Percentiles rank a stretch among this genome's conserved stretches.
Evolutionary conservation across 2,797 vertebrate genomes (phyloP).

Genomic region (Atherinosoma microstoma): DNA sequence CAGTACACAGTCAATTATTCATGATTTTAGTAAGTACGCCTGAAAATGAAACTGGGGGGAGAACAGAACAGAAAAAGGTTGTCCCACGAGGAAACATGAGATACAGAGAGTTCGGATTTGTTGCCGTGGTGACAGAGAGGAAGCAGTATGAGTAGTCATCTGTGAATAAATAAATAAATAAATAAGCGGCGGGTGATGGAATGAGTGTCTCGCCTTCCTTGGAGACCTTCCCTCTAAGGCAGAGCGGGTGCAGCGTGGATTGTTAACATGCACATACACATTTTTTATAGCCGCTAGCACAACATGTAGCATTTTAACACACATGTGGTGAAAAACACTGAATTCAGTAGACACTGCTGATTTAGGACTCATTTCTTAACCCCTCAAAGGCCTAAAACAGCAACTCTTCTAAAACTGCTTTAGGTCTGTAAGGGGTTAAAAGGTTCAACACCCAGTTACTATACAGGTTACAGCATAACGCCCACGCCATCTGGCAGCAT

Average conservation of each 20-base stretch:
- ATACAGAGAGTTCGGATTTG: slow-evolving; percentile 42
- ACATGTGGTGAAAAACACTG: slow-evolving; percentile 11
- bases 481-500: slow-evolving; percentile 16
- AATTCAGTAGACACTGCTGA: slow-evolving; percentile 18
- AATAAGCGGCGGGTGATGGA: slow-evolving; percentile 49
- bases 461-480: slow-evolving; percentile 14
- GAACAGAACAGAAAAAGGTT: slow-evolving; percentile 19
- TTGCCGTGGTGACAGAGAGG: slow-evolving; percentile 53
- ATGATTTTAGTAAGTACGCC: slow-evolving; percentile 27
- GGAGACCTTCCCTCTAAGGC: slow-evolving; percentile 46
- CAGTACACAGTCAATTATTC: slow-evolving; percentile 52
- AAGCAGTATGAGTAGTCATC: slow-evolving; percentile 15
- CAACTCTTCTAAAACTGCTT: too few relatives aligned
- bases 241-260: slow-evolving; percentile 46
- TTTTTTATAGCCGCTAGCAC: slow-evolving; percentile 16
- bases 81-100: slow-evolving; percentile 17
- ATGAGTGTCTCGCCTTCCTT: slow-evolving; percentile 25
- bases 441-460: neutral
- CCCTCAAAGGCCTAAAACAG: too few relatives aligned
- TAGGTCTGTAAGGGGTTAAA: neutral
- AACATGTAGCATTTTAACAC: neutral
- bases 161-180: slow-evolving; percentile 78
- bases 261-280: slow-evolving; percentile 17
- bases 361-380: neutral
- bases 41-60: slow-evolving; percentile 19